These are phyloP conservation scores for Pycnonotus jocosus DNA, from an alignment of 2,113 vertebrate genomes.

Conservation along the genomic window DNA sequence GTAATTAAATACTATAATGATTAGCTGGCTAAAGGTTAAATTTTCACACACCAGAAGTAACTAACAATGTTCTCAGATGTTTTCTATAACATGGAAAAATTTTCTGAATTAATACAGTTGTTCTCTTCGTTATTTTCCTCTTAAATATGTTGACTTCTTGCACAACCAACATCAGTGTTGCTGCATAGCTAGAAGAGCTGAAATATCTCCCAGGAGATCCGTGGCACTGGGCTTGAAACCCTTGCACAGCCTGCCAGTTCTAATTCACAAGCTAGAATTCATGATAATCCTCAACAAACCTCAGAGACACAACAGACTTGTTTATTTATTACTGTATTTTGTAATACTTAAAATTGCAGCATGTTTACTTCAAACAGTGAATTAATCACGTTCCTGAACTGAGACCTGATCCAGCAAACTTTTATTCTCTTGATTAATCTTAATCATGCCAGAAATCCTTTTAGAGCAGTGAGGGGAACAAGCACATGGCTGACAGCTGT, in stretches of 20 bases:
- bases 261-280: slow-evolving; percentile 32
- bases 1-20: neutral
- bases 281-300: slow-evolving; percentile 11
- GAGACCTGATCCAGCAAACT: neutral
- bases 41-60: neutral
- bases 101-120: neutral
- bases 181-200: slow-evolving; percentile 12
- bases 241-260: slow-evolving; percentile 8
- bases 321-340: slow-evolving; percentile 26
- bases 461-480: neutral
- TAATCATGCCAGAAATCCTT: neutral
- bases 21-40: neutral
- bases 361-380: slow-evolving; percentile 3
- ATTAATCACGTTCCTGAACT: neutral
- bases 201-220: slow-evolving; percentile 21
- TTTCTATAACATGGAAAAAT: slow-evolving; percentile 3
- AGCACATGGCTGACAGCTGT: neutral
- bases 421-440: slow-evolving; percentile 6
- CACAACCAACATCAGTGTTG: neutral
- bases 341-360: neutral
- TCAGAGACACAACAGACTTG: neutral
- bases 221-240: slow-evolving; percentile 21
- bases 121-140: neutral
- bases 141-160: slow-evolving; percentile 26
- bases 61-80: neutral